Conservation (phyloP, 2,113 vertebrate species). For the zebrafish (Danio rerio) region GRCz12tu NC_133190.1:33596501-33597000, state of each 20-base stretch:
- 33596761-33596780: constrained; percentile 61
- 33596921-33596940: too few relatives aligned
- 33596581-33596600: background rate
- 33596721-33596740: constrained; percentile 64
- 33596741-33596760: constrained; percentile 64
- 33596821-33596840: background rate
- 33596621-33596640: background rate
- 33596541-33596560: background rate
- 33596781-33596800: background rate
- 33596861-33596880: too few relatives aligned
- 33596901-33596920: too few relatives aligned
- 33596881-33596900: too few relatives aligned
- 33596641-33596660: constrained; percentile 42
- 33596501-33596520: constrained; percentile 60
- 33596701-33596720: constrained; percentile 62
- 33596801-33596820: background rate
- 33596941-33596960: too few relatives aligned
- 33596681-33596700: constrained; percentile 54
- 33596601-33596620: background rate
- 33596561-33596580: background rate
- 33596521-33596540: constrained; percentile 66
- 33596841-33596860: too few relatives aligned
- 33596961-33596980: too few relatives aligned
- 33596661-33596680: constrained; percentile 59
- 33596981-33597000: too few relatives aligned